Conservation (phyloP, 2,797 vertebrate species). For the Podarcis lilfordi region DNA sequence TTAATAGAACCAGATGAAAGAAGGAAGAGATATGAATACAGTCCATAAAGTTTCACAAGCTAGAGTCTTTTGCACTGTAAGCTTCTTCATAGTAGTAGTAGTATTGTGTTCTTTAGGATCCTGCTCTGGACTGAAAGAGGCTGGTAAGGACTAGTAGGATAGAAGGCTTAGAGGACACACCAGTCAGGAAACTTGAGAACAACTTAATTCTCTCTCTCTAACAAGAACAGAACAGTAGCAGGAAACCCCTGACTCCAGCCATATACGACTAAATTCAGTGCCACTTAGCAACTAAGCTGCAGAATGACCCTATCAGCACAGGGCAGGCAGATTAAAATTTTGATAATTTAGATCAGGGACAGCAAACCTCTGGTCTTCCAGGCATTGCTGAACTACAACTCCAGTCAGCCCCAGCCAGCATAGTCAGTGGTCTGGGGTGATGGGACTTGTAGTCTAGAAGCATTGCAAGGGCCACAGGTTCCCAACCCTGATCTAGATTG, state of each 20-base stretch:
- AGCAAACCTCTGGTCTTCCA: background rate
- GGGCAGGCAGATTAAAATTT: background rate
- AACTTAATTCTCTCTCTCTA: background rate
- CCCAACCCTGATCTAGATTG: background rate
- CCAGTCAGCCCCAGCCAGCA: background rate
- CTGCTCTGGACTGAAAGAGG: background rate
- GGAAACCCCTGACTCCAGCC: background rate
- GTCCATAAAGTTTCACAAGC: background rate
- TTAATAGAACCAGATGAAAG: background rate
- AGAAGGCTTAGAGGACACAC: background rate
- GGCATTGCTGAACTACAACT: background rate
- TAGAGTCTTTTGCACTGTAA: background rate
- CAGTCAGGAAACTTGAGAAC: background rate
- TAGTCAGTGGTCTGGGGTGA: too few relatives aligned
- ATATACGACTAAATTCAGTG: background rate
- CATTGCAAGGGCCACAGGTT: background rate
- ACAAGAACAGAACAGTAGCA: background rate
- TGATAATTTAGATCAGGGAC: background rate
- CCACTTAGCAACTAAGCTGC: background rate
- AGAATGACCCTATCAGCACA: background rate
- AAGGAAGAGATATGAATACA: background rate
- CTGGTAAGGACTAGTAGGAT: background rate
- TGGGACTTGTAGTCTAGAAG: background rate
- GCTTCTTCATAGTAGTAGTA: background rate
- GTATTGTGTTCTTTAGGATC: background rate